phyloP scores from a whole-genome alignment of 2,888 invertebrate species.

The Sinelater perroti region DNA sequence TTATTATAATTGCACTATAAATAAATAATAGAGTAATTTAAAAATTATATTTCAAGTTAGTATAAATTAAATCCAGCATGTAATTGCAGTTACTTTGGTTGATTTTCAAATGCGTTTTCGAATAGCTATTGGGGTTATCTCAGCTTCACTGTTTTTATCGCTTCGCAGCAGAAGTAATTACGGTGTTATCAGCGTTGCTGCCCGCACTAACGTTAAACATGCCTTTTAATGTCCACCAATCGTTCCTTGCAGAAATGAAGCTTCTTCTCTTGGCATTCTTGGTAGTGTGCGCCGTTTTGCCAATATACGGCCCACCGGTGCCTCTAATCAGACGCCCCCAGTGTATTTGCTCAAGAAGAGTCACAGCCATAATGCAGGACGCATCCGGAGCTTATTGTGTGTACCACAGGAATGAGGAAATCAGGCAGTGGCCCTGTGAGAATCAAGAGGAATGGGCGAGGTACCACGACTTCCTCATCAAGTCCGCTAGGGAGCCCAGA shows the following conservation, averaged over 20 bases:
- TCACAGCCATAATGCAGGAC: conserved; percentile 28
- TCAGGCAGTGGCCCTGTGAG: conserved; percentile 21
- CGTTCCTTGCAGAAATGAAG: conserved; percentile 6
- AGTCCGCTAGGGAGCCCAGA: conserved; percentile 3
- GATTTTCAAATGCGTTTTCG: too few relatives aligned
- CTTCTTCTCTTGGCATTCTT: neutral
- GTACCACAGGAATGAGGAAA: neutral
- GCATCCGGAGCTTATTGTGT: conserved; percentile 21
- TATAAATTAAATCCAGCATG: too few relatives aligned
- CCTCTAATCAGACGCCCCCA: conserved; percentile 9
- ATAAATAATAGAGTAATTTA: too few relatives aligned
- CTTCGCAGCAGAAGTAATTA: too few relatives aligned
- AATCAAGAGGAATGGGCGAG: conserved; percentile 20
- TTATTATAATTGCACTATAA: too few relatives aligned
- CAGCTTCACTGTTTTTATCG: too few relatives aligned
- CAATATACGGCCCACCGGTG: neutral
- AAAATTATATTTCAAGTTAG: too few relatives aligned
- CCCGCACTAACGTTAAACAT: too few relatives aligned
- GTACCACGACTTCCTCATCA: neutral
- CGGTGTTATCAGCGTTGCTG: too few relatives aligned
- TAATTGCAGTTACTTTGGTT: too few relatives aligned
- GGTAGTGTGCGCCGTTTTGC: neutral
- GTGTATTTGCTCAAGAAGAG: conserved; percentile 18
- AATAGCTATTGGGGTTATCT: too few relatives aligned
- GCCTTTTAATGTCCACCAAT: too few relatives aligned